Conservation (phyloP, 2,797 vertebrate genomes). For the Diplodus puntazzo region DNA sequence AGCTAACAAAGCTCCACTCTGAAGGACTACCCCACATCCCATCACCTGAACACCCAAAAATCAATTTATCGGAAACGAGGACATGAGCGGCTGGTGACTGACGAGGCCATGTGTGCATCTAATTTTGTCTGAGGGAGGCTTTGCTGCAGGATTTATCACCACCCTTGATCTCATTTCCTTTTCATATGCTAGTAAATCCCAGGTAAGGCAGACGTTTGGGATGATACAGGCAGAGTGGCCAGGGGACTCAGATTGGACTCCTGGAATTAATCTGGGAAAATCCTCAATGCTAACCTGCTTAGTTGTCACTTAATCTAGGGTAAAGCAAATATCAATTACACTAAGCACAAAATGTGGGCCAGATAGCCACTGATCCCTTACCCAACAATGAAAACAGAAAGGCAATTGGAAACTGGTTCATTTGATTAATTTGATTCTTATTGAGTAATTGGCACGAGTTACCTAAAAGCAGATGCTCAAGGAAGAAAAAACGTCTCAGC, state of each 20-base stretch:
- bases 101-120: conserved; percentile 63
- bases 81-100: conserved; percentile 63
- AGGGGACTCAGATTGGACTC: conserved; percentile 68
- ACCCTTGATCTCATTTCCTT: conserved; percentile 78
- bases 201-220: conserved; percentile 73
- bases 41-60: conserved; percentile 63
- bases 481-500: background rate
- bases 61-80: conserved; percentile 73
- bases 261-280: conserved; percentile 83
- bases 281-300: conserved; percentile 79
- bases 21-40: conserved; percentile 44
- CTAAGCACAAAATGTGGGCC: conserved; percentile 72
- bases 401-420: conserved; percentile 48
- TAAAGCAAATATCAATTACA: conserved; percentile 81
- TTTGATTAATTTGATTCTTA: conserved; percentile 51
- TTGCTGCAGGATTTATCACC: conserved; percentile 72
- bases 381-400: conserved; percentile 51
- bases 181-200: conserved; percentile 81
- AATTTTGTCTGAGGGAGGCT: conserved; percentile 66
- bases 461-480: conserved; percentile 34
- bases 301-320: conserved; percentile 75
- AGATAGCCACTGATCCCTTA: conserved; percentile 63
- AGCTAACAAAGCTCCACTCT: conserved; percentile 42
- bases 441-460: conserved; percentile 33
- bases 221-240: conserved; percentile 57